These are phyloP conservation scores for Hassar affinis DNA, from an alignment of 2,113 vertebrate species.

Conservation along the genomic window DNA sequence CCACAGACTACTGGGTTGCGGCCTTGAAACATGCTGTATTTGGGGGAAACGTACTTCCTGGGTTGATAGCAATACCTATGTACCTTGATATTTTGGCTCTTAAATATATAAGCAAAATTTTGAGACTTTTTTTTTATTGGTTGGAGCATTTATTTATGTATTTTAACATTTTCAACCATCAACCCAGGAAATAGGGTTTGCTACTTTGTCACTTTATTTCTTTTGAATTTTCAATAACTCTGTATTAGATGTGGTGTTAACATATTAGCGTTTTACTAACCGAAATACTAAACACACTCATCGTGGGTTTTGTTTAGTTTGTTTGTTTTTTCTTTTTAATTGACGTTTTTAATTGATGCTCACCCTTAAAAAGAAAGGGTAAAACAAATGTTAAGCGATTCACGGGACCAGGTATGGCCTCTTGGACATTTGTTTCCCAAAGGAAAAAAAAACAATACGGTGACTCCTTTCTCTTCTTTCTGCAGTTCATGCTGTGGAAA, in stretches of 20 bases:
- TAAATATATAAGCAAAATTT: neutral
- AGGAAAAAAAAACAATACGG: constrained; percentile 56
- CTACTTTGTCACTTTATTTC: neutral
- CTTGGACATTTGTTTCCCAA: constrained; percentile 27
- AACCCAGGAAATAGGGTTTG: neutral
- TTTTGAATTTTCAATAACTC: neutral
- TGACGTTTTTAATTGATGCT: constrained; percentile 10
- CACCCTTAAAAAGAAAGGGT: neutral
- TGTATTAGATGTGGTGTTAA: neutral
- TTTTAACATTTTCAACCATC: neutral
- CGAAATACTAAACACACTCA: neutral
- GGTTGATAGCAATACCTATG: neutral
- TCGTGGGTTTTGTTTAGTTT: neutral
- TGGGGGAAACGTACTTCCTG: neutral
- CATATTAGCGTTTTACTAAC: neutral
- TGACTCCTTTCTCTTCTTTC: constrained; percentile 85
- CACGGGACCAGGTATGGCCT: constrained; percentile 41
- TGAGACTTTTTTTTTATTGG: neutral
- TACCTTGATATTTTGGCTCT: neutral
- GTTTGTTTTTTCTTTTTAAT: neutral
- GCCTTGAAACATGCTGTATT: neutral
- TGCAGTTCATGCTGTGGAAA: constrained; percentile 94
- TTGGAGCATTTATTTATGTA: neutral
- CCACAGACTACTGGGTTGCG: neutral
- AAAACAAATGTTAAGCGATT: neutral